These are phyloP conservation scores for Mustela lutreola DNA, from an alignment of 2,113 vertebrate species.

Conservation along the genomic window DNA sequence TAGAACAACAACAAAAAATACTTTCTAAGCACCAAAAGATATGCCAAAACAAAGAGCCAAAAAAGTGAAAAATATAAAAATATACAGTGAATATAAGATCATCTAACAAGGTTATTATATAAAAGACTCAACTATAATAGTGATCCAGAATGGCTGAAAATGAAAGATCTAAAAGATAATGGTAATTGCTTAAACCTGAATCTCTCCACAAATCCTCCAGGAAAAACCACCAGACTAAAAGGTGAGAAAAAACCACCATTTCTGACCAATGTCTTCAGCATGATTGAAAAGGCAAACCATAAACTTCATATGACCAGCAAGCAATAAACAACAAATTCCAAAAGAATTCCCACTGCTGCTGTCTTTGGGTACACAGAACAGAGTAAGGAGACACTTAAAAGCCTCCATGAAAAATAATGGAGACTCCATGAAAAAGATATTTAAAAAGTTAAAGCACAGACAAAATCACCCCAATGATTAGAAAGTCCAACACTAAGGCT, in stretches of 20 bases:
- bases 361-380: not conserved
- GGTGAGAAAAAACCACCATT: not conserved
- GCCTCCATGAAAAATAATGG: not conserved
- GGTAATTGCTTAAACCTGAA: not conserved
- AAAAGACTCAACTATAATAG: not conserved
- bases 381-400: not conserved
- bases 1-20: not conserved
- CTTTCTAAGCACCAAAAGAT: not conserved
- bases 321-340: not conserved
- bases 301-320: not conserved
- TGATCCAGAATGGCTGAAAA: not conserved
- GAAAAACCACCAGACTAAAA: not conserved
- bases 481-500: not conserved
- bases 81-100: not conserved
- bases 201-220: not conserved
- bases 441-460: not conserved
- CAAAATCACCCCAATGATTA: not conserved
- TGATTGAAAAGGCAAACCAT: not conserved
- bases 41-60: not conserved
- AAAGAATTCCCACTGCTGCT: not conserved
- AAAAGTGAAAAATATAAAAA: constrained; percentile 19
- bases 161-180: not conserved
- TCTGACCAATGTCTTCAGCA: not conserved
- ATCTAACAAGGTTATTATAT: not conserved
- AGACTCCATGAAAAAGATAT: not conserved